Evolutionary conservation across 2,113 vertebrate genomes (phyloP).

Genomic region (Takifugu bimaculatus): DNA sequence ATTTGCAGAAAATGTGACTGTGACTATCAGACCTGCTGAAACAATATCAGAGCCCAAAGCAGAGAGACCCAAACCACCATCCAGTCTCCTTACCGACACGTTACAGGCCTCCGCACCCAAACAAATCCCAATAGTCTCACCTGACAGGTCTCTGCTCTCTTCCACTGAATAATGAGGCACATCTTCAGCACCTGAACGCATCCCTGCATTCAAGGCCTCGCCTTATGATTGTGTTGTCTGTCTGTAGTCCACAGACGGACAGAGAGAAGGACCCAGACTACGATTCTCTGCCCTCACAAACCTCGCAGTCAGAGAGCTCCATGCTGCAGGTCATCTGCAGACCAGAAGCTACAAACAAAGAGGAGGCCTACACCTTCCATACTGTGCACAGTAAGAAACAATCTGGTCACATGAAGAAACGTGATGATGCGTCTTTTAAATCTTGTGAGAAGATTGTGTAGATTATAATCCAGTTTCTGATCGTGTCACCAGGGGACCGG

Average conservation of each 20-base stretch:
- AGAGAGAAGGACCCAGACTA: conserved; percentile 93
- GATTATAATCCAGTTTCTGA: not conserved
- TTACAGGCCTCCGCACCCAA: conserved; percentile 52
- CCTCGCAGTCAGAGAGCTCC: conserved; percentile 92
- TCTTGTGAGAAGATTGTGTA: not conserved
- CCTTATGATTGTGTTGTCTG: conserved; percentile 15
- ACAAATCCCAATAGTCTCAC: conserved; percentile 75
- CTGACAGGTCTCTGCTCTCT: conserved; percentile 68
- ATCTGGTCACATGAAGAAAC: not conserved
- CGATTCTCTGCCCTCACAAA: conserved; percentile 82
- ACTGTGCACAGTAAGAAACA: conserved; percentile 75
- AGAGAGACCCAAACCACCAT: conserved; percentile 69
- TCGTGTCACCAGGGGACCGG: conserved; percentile 69
- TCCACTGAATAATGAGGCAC: not conserved
- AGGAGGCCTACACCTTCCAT: conserved; percentile 79
- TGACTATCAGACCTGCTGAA: conserved; percentile 33
- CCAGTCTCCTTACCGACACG: conserved; percentile 66
- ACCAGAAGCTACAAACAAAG: conserved; percentile 85
- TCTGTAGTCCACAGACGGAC: conserved; percentile 87
- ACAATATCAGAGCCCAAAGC: conserved; percentile 32
- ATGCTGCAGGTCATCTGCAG: conserved; percentile 96
- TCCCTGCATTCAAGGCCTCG: too few species aligned
- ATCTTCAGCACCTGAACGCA: not conserved
- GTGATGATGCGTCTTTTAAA: too few species aligned
- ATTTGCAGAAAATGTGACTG: conserved; percentile 44